Conservation (phyloP, 2,888 invertebrate genomes). For the Pseudococcus longispinus region DNA sequence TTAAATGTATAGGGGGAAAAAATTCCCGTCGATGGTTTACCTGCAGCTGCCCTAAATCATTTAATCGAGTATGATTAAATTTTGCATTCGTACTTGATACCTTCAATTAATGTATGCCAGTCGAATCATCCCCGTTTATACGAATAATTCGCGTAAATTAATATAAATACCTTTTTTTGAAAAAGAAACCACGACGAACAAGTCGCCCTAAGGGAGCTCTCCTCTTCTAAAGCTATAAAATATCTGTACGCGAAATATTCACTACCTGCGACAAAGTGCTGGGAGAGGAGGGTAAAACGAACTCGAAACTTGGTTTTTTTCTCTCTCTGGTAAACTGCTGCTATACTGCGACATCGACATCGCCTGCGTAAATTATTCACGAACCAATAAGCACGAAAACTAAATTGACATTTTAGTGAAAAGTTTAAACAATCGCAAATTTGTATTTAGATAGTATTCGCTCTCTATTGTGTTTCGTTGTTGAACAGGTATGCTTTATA, state of each 20-base stretch:
- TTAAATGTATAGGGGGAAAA: not conserved
- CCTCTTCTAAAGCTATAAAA: not conserved
- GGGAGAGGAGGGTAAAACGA: not conserved
- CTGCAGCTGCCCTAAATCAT: not conserved
- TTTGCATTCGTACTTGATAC: not conserved
- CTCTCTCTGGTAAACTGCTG: not conserved
- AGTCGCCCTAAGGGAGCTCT: not conserved
- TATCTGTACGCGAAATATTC: not conserved
- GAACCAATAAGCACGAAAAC: constrained; percentile 21
- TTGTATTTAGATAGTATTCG: constrained; percentile 26
- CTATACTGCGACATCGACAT: not conserved
- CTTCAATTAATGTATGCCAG: not conserved
- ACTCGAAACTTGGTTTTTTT: not conserved
- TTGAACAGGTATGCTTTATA: not conserved
- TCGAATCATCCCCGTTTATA: not conserved
- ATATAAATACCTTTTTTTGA: not conserved
- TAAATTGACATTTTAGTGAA: constrained; percentile 26
- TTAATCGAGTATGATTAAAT: not conserved
- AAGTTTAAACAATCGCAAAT: constrained; percentile 41
- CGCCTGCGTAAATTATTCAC: constrained; percentile 11
- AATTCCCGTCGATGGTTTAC: not conserved
- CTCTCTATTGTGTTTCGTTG: not conserved
- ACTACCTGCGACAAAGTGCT: not conserved
- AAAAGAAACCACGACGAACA: not conserved
- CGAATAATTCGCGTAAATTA: not conserved